A percentile compares a stretch with the other conserved stretches of the same genome.
Conservation (phyloP, 2,888 invertebrate species). For the Lasioglossum malachurum region DNA sequence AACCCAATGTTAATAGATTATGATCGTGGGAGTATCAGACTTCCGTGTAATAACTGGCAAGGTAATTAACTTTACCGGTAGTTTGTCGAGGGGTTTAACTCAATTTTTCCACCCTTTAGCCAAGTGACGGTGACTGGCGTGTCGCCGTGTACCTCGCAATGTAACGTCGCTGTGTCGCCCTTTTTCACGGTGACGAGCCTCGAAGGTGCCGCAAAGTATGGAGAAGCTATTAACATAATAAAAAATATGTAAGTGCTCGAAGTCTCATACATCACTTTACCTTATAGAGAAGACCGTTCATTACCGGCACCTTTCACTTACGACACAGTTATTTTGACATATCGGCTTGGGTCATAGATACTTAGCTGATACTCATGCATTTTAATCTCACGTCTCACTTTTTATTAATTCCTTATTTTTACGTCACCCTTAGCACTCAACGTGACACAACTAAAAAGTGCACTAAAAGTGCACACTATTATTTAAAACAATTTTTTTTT, state of each 20-base stretch:
- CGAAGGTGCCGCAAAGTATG: slow-evolving; percentile 90
- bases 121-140: slow-evolving; percentile 92
- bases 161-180: slow-evolving; percentile 90
- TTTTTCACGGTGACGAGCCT: slow-evolving; percentile 90
- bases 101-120: slow-evolving; percentile 90
- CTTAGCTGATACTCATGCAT: not conserved
- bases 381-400: not conserved
- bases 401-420: not conserved
- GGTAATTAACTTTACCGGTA: slow-evolving; percentile 86
- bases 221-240: slow-evolving; percentile 87
- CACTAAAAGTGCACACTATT: not conserved
- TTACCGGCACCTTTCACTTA: not conserved
- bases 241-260: not conserved
- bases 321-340: not conserved
- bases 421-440: not conserved
- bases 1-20: not conserved
- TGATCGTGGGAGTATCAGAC: not conserved
- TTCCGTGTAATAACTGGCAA: slow-evolving; percentile 12
- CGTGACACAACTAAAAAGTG: not conserved
- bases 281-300: not conserved
- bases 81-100: slow-evolving; percentile 90
- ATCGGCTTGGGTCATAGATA: not conserved
- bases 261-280: not conserved
- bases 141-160: slow-evolving; percentile 92
- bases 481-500: not conserved